Base-by-base conservation (phyloP, 1,140 invertebrate species). In the Luehdorfia chinensis region DNA sequence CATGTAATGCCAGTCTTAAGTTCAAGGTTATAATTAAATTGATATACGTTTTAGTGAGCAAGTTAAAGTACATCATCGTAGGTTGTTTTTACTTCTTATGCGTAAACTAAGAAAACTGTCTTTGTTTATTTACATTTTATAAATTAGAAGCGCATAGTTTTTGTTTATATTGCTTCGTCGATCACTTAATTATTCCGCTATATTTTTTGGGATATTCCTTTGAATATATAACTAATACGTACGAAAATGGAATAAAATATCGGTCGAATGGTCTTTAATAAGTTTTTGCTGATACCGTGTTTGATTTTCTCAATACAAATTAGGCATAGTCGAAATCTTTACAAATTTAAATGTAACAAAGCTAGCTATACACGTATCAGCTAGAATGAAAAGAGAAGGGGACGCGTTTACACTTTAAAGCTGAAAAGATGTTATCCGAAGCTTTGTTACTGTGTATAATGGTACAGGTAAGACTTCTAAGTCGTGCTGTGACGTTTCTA, bases 401-500 rank as follows among this genome's bases (percentile, higher is more conserved):
- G 39, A 39, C 39, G 32, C 33, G 43, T 49, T 15, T 45, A 53
- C 37, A 50, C 59, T 45, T 59, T 47, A 33, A 52, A 46, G 27
- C 49, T 58, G 52, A 53, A 50, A 50, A 61, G 58, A 57, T 51
- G 53, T 43, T 58, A 62, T 62, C 60, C 30, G 30, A 51, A 41
- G 48, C 59, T 63, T 57, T 58, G 51, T 62, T 59, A 48, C 44
- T 55, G 47, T 56, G 50, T 44, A 59, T 55, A 59, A 64, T 59
- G 55, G 50, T 54, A 54, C 53, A 53, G 52, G 44, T 57, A 59
- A 57, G 56, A 55, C 56, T 63, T 59, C 55, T 56, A 59, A 59
- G 56, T 59, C 47, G 56, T 53, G 52, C 60, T 56, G 55, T 59
- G 56, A 64, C 56, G 53, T 64, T 48, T 59, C 52, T 59, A 54